Base-by-base conservation (phyloP, 2,888 invertebrate species). In the Dicranocentrus wangi region DNA sequence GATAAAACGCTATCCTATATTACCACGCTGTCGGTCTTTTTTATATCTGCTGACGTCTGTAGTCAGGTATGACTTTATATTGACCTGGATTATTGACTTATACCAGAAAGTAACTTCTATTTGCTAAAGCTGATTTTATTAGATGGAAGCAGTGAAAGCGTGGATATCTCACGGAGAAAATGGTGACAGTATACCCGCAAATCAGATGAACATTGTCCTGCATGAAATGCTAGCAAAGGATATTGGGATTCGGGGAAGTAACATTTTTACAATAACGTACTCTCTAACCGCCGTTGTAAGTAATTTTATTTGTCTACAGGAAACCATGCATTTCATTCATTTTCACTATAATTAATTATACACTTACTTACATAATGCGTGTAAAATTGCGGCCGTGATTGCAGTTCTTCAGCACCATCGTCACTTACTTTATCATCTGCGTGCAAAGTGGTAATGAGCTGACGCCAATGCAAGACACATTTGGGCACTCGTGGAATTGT, bases 351-450 rank as follows among this genome's bases (percentile, higher is more conserved):
- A n/a, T n/a, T n/a, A n/a, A n/a, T n/a, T n/a, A n/a, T n/a, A n/a
- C n/a, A n/a, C 5, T 13, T 51, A 51, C 3, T n/a, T n/a, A n/a
- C n/a, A n/a, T 1, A 27, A 21, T n/a, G 17, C 32, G 39, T 28
- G 8, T n/a, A 10, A 51, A 51, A n/a, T 51, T 51, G 51, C 51
- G 51, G 17, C 3, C 5, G 5, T 51, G 51, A 51, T 66, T 66
- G 1, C 66, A 77, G 77, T 69, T 69, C 58, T 25, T 77, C 23
- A 55, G 61, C 28, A 60, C 69, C 17, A 42, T 77, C 15, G 42
- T 69, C 10, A 77, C 69, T 1, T 77, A 65, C 25, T 77, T 77
- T 39, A 77, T 77, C 13, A 77, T 77, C 15, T 77, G 77, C 17
- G 51, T 77, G 0, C 66, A 76, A 32, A 42, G 68, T 17, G 53